Percentiles rank a stretch among this genome's conserved stretches.
Evolutionary conservation across 2,797 vertebrate genomes (phyloP).

Genomic region (Lepidocolaptes lacrymiger): DNA sequence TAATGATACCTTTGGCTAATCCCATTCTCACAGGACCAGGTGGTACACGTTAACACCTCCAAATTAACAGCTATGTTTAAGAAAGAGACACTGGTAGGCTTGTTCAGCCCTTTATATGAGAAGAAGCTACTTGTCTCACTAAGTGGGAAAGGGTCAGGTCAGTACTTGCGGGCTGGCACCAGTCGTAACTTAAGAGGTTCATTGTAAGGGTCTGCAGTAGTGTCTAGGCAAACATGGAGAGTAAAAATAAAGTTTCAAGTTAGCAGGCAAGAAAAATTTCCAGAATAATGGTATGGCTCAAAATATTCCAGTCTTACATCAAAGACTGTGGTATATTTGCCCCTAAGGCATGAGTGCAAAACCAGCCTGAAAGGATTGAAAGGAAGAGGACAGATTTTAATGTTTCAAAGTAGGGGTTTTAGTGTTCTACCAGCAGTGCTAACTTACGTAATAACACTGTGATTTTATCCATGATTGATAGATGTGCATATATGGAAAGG

Average conservation of each 20-base stretch:
- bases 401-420: neutral
- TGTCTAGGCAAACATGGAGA: neutral
- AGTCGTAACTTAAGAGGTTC: neutral
- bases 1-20: conserved; percentile 39
- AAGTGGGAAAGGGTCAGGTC: neutral
- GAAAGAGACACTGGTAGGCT: neutral
- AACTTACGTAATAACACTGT: neutral
- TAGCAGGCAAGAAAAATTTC: neutral
- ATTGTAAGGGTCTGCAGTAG: neutral
- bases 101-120: neutral
- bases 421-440: neutral
- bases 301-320: neutral
- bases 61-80: conserved; percentile 32
- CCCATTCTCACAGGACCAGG: conserved; percentile 22
- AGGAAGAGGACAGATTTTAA: neutral
- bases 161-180: accelerated
- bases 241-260: neutral
- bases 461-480: neutral
- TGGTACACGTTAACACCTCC: conserved; percentile 38
- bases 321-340: neutral
- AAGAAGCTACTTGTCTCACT: neutral
- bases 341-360: neutral
- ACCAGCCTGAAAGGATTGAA: neutral
- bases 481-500: neutral
- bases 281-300: neutral